Conservation (phyloP, 2,113 vertebrate genomes). For the Saiga tatarica region DNA sequence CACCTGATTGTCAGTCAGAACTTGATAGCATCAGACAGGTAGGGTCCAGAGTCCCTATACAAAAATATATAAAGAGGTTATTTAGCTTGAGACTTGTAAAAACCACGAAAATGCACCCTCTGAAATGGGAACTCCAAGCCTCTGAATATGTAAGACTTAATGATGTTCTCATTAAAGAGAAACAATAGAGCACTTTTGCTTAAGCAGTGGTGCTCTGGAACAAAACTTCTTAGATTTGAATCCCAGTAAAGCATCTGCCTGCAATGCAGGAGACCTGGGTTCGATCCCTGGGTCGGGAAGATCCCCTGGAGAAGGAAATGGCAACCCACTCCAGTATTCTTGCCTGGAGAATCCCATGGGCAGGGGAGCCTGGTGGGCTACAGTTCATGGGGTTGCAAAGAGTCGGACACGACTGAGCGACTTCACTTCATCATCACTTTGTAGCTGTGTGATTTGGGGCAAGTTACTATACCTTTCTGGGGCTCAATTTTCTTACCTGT, state of each 20-base stretch:
- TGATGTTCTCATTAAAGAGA: neutral
- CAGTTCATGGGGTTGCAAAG: too few relatives aligned
- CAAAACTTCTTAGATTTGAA: neutral
- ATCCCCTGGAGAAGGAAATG: too few relatives aligned
- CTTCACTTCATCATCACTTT: neutral
- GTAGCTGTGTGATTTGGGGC: neutral
- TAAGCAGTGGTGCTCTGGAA: neutral
- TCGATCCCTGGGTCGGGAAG: too few relatives aligned
- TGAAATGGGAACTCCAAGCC: neutral
- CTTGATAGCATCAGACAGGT: neutral
- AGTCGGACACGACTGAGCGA: too few relatives aligned
- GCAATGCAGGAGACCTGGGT: too few relatives aligned
- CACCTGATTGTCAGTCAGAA: neutral
- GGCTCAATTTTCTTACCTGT: neutral
- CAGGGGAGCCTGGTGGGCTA: too few relatives aligned
- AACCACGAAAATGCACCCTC: neutral
- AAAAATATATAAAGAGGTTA: neutral
- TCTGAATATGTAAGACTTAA: neutral
- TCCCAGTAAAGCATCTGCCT: neutral
- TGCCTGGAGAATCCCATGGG: too few relatives aligned
- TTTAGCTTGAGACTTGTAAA: conserved; percentile 6
- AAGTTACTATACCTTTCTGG: neutral
- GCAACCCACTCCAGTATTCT: too few relatives aligned
- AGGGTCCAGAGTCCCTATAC: neutral
- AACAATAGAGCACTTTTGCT: neutral